Evolutionary conservation across 2,888 invertebrate species (phyloP), one percentile per base, ranked within the genome.

Genomic region (Sicus ferrugineus): DNA sequence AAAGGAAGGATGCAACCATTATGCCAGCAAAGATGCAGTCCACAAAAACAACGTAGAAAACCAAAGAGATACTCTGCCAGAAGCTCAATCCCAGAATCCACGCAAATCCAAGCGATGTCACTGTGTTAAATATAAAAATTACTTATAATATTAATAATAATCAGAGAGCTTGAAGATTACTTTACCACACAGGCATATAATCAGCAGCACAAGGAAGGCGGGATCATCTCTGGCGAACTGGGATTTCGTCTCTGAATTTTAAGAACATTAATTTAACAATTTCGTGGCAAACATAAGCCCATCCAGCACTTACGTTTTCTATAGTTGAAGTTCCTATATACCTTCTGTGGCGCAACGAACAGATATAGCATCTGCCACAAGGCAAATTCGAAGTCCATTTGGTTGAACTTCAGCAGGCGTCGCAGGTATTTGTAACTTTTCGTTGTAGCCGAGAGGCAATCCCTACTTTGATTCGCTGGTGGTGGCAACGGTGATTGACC

Each of bases 381-480:
- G 0, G 98, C 98, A 87, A 97, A 98, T 84, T 99, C 97, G 87
- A 99, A 99, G 86, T 99, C 98, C 98, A 99, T 99, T 87, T 98
- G 98, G 80, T 94, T 91, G 82, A 97, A 96, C 85, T 95, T 94
- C 71, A 95, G 88, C 71, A 96, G 86, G 80, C 95, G 89, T 75
- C 94, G 87, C 65, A 97, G 86, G 85, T 96, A 96, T 87, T 93
- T 93, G 86, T 93, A 94, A 73, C 93, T 89, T 86, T 97, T 96
- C 54, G 93, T 92, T 52, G 95, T 92, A 2, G 96, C 96, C 70
- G 93, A 92, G 78, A 92, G 91, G 77, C 91, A 91, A 76, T 91
- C 90, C 59, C 89, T 88, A 78, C 91, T 90, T 79, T 88, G 88
- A 79, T 89, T 90, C 23, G 88, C 89, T 30, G 93, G 93, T 21